Evolutionary conservation across 2,797 vertebrate genomes (phyloP).

Genomic region (Gambelia wislizenii): DNA sequence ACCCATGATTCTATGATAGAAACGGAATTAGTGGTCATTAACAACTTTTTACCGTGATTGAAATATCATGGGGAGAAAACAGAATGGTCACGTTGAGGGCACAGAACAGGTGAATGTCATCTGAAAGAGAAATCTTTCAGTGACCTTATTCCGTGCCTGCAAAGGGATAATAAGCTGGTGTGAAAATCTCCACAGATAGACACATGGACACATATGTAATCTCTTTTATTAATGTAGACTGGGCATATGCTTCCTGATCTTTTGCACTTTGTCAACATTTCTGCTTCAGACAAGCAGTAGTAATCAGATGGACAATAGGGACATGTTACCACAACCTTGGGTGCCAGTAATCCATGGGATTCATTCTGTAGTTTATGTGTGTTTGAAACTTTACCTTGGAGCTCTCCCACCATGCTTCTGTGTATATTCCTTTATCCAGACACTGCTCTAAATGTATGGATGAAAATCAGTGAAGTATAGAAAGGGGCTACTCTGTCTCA

Average conservation of each 20-base stretch:
- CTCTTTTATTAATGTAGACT: neutral
- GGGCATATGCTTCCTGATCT: neutral
- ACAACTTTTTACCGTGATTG: no score
- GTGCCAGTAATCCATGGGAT: neutral
- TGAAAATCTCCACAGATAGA: no score
- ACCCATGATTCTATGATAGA: no score
- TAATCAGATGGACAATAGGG: neutral
- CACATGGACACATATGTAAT: neutral
- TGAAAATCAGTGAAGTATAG: neutral
- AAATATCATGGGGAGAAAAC: no score
- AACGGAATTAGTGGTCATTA: no score
- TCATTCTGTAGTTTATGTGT: neutral
- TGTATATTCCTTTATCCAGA: neutral
- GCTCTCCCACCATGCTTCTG: neutral
- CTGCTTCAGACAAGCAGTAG: neutral
- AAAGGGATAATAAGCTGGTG: no score
- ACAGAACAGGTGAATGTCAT: no score
- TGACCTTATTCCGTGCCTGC: no score
- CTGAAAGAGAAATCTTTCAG: no score
- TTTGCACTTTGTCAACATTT: neutral
- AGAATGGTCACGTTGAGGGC: no score
- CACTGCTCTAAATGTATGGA: neutral
- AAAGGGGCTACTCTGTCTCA: neutral
- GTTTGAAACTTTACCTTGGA: neutral
- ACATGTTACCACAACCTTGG: neutral